These are phyloP conservation scores for Mesocentrotus franciscanus DNA, from an alignment of 53 echinoderm and acorn worm genomes.

Conservation along the genomic window DNA sequence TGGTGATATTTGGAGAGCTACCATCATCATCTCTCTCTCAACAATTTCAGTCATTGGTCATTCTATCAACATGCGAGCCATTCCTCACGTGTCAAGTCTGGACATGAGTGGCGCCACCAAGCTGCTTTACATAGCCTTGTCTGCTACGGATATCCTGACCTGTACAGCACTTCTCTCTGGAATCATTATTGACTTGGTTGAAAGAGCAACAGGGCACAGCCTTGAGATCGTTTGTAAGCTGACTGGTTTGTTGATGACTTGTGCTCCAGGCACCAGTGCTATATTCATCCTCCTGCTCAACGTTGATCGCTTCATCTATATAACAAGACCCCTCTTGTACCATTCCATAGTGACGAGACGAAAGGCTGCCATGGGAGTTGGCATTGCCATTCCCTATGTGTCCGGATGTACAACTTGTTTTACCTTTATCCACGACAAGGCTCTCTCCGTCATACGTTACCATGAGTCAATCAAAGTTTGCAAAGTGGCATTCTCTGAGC, in stretches of 20 bases:
- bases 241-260: slow-evolving; percentile 32
- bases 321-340: slow-evolving; percentile 25
- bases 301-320: slow-evolving; percentile 50
- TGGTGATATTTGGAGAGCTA: not conserved
- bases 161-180: not conserved
- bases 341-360: slow-evolving; percentile 2
- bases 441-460: not conserved
- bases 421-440: not conserved
- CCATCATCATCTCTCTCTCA: not conserved
- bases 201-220: not conserved
- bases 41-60: slow-evolving; percentile 40
- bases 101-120: slow-evolving; percentile 44
- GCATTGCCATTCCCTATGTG: not conserved
- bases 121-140: slow-evolving; percentile 20
- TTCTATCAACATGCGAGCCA: not conserved
- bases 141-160: slow-evolving; percentile 32
- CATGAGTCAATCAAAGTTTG: slow-evolving; percentile 10
- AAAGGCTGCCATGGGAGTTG: not conserved
- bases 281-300: slow-evolving; percentile 53
- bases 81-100: not conserved
- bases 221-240: slow-evolving; percentile 29
- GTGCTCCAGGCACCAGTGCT: slow-evolving; percentile 51
- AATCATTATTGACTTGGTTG: not conserved
- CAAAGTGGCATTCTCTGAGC: slow-evolving; percentile 38
- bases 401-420: not conserved